Evolutionary conservation across 1,140 invertebrate species (phyloP).

Genomic region (Trinorchestia longiramus): DNA sequence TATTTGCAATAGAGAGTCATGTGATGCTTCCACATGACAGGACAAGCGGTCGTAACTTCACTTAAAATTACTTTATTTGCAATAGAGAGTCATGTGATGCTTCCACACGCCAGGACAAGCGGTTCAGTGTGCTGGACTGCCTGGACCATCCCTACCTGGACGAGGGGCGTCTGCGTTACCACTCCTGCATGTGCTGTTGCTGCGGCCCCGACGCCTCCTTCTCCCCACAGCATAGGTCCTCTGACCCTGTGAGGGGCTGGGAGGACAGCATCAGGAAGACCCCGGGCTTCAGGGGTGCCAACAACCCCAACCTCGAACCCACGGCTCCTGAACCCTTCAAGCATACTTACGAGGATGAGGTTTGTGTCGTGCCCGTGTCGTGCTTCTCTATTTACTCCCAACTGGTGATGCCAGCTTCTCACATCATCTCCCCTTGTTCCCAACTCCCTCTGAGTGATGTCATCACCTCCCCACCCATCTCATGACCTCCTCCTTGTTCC

Average conservation of each 20-base stretch:
- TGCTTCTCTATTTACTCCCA: too few relatives aligned
- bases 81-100: too few relatives aligned
- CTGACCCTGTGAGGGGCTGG: slow-evolving; percentile 82
- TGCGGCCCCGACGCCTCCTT: slow-evolving; percentile 81
- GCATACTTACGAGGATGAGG: slow-evolving; percentile 93
- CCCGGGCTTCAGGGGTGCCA: slow-evolving; percentile 6
- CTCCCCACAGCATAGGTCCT: slow-evolving; percentile 91
- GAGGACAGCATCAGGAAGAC: slow-evolving; percentile 1
- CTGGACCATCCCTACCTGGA: slow-evolving; percentile 96
- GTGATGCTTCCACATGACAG: too few relatives aligned
- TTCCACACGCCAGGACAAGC: slow-evolving; percentile 93
- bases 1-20: too few relatives aligned
- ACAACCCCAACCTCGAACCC: slow-evolving; percentile 26
- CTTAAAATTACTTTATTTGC: too few relatives aligned
- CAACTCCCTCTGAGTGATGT: neutral
- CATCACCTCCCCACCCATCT: neutral
- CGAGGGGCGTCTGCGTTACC: slow-evolving; percentile 96
- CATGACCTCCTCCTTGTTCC: too few relatives aligned
- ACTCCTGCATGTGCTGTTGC: slow-evolving; percentile 99
- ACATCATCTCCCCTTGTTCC: neutral
- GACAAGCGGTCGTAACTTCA: too few relatives aligned
- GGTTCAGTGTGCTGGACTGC: slow-evolving; percentile 93
- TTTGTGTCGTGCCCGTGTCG: slow-evolving; percentile 70
- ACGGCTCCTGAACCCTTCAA: slow-evolving; percentile 85
- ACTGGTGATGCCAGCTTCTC: neutral